Percentiles rank a stretch among this genome's conserved stretches.
Evolutionary conservation across 2,888 invertebrate species (phyloP).

Genomic region (Myopa testacea): DNA sequence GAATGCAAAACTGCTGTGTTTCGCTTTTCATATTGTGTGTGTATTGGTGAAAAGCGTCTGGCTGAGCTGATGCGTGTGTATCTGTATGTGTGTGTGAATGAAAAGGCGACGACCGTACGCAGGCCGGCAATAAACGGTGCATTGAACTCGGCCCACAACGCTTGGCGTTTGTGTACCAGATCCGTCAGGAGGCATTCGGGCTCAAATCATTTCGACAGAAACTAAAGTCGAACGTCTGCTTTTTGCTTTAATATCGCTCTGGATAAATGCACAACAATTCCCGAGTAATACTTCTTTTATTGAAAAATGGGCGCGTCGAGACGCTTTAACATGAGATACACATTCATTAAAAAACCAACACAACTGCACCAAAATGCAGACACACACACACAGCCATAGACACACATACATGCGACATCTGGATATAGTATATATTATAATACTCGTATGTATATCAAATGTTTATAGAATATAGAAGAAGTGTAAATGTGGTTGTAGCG

Average conservation of each 20-base stretch:
- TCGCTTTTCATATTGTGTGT: slow-evolving; percentile 67
- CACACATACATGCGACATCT: too few relatives aligned
- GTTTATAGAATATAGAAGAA: too few relatives aligned
- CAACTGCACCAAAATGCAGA: slow-evolving; percentile 26
- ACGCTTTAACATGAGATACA: slow-evolving; percentile 30
- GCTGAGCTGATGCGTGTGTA: slow-evolving; percentile 22
- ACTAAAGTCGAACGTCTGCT: not conserved
- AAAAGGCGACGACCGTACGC: slow-evolving; percentile 61
- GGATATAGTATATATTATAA: too few relatives aligned
- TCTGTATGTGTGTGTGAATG: slow-evolving; percentile 26
- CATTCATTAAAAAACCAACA: too few relatives aligned
- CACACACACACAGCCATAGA: slow-evolving; percentile 26
- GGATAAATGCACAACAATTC: not conserved
- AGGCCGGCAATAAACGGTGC: not conserved
- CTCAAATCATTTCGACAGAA: not conserved
- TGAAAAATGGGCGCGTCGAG: slow-evolving; percentile 54
- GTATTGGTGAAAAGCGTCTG: slow-evolving; percentile 52
- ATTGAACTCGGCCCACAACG: not conserved
- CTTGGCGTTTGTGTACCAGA: not conserved
- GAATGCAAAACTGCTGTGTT: slow-evolving; percentile 57
- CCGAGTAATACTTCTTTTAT: slow-evolving; percentile 22
- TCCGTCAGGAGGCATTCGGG: not conserved
- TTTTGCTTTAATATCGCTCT: not conserved
- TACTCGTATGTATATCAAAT: too few relatives aligned
- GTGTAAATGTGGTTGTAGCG: slow-evolving; percentile 31